Base-by-base conservation (phyloP, 2,797 vertebrate genomes). In the Zenarchopterus dispar region DNA sequence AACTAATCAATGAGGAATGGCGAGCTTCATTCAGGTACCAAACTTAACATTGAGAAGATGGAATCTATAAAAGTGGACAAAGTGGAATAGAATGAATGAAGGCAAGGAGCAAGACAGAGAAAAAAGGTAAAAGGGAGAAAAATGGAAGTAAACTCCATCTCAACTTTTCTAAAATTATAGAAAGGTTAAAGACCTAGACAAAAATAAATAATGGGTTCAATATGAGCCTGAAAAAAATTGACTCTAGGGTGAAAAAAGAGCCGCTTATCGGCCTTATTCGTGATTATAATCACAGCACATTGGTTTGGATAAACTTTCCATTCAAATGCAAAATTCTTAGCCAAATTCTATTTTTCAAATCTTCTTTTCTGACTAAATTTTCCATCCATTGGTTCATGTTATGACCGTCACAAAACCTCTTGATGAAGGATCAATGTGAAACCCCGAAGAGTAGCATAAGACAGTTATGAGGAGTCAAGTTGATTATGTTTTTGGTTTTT, bases 81-180 rank as follows among this genome's bases (percentile, higher is more conserved):
- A 54, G 48, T 22, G 33, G 64, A 24, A 54, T 31, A 31, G 57
- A 8, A 33, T 17, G 8, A 17, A 36, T 18, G 36, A 23, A 45
- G 16, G 1, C n/a, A 47, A 79, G 73, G 43, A 68, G 73, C 64
- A 16, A 62, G 36, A 9, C 15, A 16, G 28, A 60, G 42, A 57
- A 52, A 52, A 60, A 18, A 33, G 55, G 18, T 44, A 39, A 4
- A n/a, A 61, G 44, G 39, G 6, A 48, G 11, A 44, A 22, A 50
- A 61, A 70, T 24, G 33, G 66, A 66, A 62, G 18, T 57, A 28
- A 71, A 71, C 11, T 39, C 26, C 21, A 58, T 71, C 54, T 44
- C 22, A 64, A 60, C 52, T 56, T 67, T 36, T 18, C 66, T 51
- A 9, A 21, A 24, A 73, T 28, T 48, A 43, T 41, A 67, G 8